Conservation (phyloP, 2,888 invertebrate genomes). For the Himalopsyche anomala region DNA sequence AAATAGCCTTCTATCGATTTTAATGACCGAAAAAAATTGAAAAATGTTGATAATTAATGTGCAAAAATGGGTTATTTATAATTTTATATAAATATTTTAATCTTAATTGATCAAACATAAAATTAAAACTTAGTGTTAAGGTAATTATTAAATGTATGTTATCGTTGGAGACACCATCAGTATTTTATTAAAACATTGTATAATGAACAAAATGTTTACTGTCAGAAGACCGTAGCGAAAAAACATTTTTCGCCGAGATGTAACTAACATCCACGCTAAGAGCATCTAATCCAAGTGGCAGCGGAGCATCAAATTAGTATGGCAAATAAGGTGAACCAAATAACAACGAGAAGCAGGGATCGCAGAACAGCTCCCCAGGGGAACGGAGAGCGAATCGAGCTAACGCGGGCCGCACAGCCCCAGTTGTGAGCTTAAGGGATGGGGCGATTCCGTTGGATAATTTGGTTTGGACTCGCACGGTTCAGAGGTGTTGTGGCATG, state of each 20-base stretch:
- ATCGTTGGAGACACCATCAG: too few species aligned
- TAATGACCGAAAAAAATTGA: too few species aligned
- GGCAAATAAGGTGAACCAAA: constrained; percentile 42
- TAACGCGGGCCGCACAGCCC: background rate
- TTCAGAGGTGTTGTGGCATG: constrained; percentile 1
- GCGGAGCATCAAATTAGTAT: constrained; percentile 35
- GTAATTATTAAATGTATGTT: too few species aligned
- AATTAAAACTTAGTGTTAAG: too few species aligned
- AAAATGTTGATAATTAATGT: too few species aligned
- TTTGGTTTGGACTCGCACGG: constrained; percentile 33
- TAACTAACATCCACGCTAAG: constrained; percentile 24
- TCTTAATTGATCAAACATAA: too few species aligned
- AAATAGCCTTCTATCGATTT: too few species aligned
- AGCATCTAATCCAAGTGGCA: constrained; percentile 29
- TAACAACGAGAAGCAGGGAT: constrained; percentile 21
- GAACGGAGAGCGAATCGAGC: constrained; percentile 17
- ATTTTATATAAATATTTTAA: too few species aligned
- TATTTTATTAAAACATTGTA: background rate
- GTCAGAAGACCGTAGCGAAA: background rate
- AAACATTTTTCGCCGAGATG: constrained; percentile 28
- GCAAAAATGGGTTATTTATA: too few species aligned
- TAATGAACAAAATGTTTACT: background rate
- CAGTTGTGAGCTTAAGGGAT: background rate
- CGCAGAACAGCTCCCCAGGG: constrained; percentile 31
- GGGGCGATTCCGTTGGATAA: constrained; percentile 20